phyloP scores from a whole-genome alignment of 53 echinoderm and acorn worm species.

The Zoroaster sp. region DNA sequence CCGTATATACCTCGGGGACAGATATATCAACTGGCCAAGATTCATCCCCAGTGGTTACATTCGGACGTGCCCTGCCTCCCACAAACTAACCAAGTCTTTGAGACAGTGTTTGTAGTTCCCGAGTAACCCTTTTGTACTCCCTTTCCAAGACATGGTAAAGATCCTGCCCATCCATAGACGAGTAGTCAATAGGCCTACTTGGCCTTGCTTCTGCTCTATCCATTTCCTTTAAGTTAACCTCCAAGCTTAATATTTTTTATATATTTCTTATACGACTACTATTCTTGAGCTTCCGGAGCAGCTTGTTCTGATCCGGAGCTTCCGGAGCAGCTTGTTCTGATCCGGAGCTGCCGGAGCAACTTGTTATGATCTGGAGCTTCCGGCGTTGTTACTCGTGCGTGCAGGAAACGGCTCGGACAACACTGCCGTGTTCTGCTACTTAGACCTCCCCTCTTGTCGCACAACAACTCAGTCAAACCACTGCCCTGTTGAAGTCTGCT shows the following conservation, averaged over 20 bases:
- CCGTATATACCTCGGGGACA: too few relatives aligned
- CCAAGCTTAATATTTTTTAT: not conserved
- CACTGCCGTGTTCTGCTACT: not conserved
- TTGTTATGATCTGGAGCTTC: not conserved
- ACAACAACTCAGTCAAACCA: not conserved
- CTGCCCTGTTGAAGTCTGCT: not conserved
- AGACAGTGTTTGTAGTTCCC: not conserved
- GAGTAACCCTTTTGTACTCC: not conserved
- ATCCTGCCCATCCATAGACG: not conserved
- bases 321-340: not conserved
- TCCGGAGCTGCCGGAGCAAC: not conserved
- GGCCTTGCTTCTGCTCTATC: not conserved
- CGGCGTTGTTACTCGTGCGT: not conserved
- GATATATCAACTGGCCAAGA: not conserved
- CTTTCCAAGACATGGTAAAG: not conserved
- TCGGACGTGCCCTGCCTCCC: not conserved
- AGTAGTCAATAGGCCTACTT: not conserved
- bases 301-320: not conserved
- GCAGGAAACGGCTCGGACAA: not conserved
- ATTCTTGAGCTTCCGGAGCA: not conserved
- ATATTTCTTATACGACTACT: not conserved
- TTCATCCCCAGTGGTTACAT: not conserved
- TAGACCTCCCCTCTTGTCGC: not conserved
- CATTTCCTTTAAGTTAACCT: not conserved
- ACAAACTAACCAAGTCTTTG: not conserved